A percentile compares a stretch with the other conserved stretches of the same genome.
phyloP scores from a whole-genome alignment of 2,797 vertebrate species.

The Peromyscus eremicus region DNA sequence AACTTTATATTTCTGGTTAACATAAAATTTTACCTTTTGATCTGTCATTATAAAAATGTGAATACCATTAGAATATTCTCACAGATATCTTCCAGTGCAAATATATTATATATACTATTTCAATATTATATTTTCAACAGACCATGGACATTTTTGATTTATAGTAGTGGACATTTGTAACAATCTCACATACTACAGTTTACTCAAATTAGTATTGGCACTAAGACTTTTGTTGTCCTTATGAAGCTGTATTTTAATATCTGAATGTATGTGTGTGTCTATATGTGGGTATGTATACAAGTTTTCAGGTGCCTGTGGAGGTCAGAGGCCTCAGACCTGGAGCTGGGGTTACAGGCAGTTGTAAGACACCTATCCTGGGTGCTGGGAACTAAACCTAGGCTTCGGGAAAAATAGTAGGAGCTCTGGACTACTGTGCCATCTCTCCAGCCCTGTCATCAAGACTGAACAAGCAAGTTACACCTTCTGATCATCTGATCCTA shows the following conservation, averaged over 20 bases:
- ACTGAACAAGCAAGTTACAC: neutral
- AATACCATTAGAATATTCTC: constrained; percentile 8
- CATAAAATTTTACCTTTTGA: constrained; percentile 28
- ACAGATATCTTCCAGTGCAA: neutral
- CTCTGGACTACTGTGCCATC: neutral
- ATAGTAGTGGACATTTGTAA: neutral
- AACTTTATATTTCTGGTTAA: constrained; percentile 45
- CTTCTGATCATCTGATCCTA: constrained; percentile 12
- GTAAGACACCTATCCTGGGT: neutral
- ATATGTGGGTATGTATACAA: neutral
- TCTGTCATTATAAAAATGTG: neutral
- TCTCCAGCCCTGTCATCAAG: neutral
- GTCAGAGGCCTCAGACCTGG: neutral
- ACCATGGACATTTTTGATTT: neutral
- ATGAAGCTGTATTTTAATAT: neutral
- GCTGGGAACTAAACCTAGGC: neutral
- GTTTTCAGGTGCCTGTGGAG: neutral
- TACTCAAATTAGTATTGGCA: neutral
- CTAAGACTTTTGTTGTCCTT: neutral
- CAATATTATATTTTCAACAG: neutral
- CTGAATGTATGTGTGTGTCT: neutral
- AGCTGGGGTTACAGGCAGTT: neutral
- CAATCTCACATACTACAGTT: neutral
- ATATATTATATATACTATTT: neutral
- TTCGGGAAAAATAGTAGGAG: neutral